Base-by-base conservation (phyloP, 2,797 vertebrate species). In the Anabacerthia variegaticeps region DNA sequence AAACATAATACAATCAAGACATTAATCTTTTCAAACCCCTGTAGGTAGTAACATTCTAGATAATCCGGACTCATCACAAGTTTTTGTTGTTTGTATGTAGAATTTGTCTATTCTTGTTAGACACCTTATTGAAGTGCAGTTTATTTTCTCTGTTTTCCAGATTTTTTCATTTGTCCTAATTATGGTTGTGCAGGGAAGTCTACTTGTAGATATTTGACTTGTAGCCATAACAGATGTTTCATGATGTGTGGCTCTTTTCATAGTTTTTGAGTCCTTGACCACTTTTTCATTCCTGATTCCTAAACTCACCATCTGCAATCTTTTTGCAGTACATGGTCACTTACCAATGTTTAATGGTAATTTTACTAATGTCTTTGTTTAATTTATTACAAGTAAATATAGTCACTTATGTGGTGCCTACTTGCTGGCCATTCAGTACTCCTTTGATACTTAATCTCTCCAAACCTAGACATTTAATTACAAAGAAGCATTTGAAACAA, bases 401-500 rank as follows among this genome's bases (percentile, higher is more conserved):
- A 54, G 48, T 85, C 20, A 55, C 27, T 30, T 68, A 23, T 7
- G 6, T 30, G 32, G 14, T n/a, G 9, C 12, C 24, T 89, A 19
- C 22, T 81, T 89, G 22, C 8, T 9, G 13, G 34, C 17, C 79
- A 56, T 76, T 27, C 34, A 49, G 14, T 46, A 54, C 15, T 76
- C 4, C 39, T 71, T 86, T 75, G 34, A 55, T 67, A 54, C 7
- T 21, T 62, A 36, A 10, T 20, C 24, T 72, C 20, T 24, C 23
- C 54, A 75, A 67, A 72, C 3, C 3, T 17, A 54, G 24, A 34
- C 19, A 32, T 77, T 92, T 80, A 63, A 74, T 82, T 82, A 74
- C 46, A 90, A 89, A 68, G 17, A 71, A 68, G 15, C 32, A 79
- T 91, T 96, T 96, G 62, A 81, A 80, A 87, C 77, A 89, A 84